phyloP scores from a whole-genome alignment of 2,888 invertebrate species.

The Ypsolopha sequella region DNA sequence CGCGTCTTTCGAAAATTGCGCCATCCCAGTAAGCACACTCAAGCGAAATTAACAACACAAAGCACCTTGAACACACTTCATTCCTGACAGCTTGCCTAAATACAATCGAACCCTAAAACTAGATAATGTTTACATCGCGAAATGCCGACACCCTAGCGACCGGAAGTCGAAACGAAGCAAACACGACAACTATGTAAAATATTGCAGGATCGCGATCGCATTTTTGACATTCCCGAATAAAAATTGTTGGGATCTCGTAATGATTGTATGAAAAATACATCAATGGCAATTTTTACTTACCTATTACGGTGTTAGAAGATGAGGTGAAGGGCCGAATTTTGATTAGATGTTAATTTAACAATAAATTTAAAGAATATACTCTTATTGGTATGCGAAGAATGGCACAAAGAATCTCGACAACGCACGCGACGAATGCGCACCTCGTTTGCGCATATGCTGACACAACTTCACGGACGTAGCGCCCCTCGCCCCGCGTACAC shows the following conservation, averaged over 20 bases:
- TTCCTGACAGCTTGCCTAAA: slow-evolving; percentile 58
- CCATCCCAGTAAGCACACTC: slow-evolving; percentile 69
- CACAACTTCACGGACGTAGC: slow-evolving; percentile 73
- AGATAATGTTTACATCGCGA: slow-evolving; percentile 71
- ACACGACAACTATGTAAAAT: slow-evolving; percentile 84
- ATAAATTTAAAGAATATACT: slow-evolving; percentile 80
- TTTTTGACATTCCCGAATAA: slow-evolving; percentile 79
- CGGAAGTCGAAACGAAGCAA: slow-evolving; percentile 74
- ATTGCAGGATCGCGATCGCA: slow-evolving; percentile 82
- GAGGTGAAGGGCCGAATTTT: slow-evolving; percentile 76
- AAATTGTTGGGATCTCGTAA: slow-evolving; percentile 72
- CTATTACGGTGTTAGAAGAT: slow-evolving; percentile 76
- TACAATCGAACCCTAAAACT: slow-evolving; percentile 55
- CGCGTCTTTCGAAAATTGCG: slow-evolving; percentile 74
- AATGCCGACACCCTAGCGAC: slow-evolving; percentile 67
- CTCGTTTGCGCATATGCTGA: slow-evolving; percentile 84
- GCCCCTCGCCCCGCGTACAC: slow-evolving; percentile 63
- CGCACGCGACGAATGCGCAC: slow-evolving; percentile 89
- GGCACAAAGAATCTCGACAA: slow-evolving; percentile 98
- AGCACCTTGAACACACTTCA: slow-evolving; percentile 67
- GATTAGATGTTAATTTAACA: slow-evolving; percentile 74
- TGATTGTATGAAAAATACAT: slow-evolving; percentile 73
- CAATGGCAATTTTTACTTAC: slow-evolving; percentile 76
- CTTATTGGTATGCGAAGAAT: slow-evolving; percentile 95
- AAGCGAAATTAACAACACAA: slow-evolving; percentile 68